Conservation (phyloP, 2,797 vertebrate species). For the Chelon labrosus region DNA sequence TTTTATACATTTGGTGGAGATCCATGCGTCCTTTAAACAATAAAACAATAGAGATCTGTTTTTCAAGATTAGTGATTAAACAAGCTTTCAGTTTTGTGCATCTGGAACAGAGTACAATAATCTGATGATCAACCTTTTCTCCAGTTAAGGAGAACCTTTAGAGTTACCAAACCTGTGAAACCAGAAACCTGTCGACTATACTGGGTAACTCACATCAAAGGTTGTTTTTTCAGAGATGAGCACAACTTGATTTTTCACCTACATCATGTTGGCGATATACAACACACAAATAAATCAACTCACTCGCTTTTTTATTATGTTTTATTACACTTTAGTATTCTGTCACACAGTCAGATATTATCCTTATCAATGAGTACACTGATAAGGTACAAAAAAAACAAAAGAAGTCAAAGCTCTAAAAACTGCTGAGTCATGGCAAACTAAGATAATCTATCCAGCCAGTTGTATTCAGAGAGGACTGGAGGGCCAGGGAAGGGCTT, state of each 20-base stretch:
- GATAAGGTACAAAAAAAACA: not conserved
- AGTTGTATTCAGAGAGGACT: not conserved
- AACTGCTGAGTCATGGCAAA: no score
- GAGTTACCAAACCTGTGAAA: conserved; percentile 18
- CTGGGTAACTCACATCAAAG: no score
- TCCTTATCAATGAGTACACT: not conserved
- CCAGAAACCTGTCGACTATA: not conserved
- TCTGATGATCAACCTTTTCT: no score
- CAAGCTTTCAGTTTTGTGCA: no score
- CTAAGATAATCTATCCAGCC: not conserved
- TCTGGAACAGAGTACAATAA: no score
- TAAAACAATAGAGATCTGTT: no score
- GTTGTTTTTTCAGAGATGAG: not conserved
- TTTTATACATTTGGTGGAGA: no score
- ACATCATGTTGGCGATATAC: not conserved
- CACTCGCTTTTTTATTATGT: not conserved
- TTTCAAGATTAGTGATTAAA: no score
- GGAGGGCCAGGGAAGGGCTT: not conserved
- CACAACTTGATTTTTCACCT: not conserved
- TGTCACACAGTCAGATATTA: not conserved
- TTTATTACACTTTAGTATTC: not conserved
- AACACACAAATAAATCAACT: not conserved
- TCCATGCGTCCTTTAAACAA: no score
- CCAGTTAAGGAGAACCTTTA: no score
- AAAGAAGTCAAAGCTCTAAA: no score